phyloP scores from a whole-genome alignment of 2,113 vertebrate genomes.

The Actinemys pallida region DNA sequence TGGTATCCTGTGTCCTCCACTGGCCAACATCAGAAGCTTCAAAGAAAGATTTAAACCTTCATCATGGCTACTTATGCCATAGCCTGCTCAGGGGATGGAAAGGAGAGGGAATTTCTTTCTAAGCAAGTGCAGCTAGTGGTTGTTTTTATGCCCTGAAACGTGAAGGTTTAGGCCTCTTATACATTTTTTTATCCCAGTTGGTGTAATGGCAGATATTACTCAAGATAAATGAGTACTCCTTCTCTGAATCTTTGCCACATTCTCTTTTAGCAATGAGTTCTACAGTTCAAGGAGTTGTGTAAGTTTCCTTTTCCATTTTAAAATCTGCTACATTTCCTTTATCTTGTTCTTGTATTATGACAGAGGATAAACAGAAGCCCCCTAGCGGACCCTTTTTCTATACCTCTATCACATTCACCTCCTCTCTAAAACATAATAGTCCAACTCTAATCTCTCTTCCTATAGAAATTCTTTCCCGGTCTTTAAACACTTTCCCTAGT shows the following conservation, averaged over 20 bases:
- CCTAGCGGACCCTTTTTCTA: background rate
- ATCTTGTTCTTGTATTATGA: background rate
- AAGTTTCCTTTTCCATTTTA: background rate
- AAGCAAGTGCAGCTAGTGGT: background rate
- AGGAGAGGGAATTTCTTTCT: background rate
- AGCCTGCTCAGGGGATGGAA: background rate
- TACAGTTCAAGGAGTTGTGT: background rate
- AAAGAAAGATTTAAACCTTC: background rate
- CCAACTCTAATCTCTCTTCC: background rate
- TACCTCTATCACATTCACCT: background rate
- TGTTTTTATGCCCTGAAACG: background rate
- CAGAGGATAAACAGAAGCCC: background rate
- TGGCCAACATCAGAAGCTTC: background rate
- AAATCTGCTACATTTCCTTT: background rate
- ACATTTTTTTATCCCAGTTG: background rate
- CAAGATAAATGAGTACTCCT: background rate
- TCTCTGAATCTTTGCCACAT: background rate
- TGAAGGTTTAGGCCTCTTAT: background rate
- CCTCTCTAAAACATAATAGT: background rate
- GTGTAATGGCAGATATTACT: background rate
- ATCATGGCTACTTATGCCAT: background rate
- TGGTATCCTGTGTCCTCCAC: background rate
- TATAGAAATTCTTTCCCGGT: background rate
- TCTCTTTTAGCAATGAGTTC: background rate
- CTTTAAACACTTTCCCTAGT: background rate